These are phyloP conservation scores for Carcharodon carcharias DNA, from an alignment of 2,797 vertebrate genomes.

Conservation along the genomic window DNA sequence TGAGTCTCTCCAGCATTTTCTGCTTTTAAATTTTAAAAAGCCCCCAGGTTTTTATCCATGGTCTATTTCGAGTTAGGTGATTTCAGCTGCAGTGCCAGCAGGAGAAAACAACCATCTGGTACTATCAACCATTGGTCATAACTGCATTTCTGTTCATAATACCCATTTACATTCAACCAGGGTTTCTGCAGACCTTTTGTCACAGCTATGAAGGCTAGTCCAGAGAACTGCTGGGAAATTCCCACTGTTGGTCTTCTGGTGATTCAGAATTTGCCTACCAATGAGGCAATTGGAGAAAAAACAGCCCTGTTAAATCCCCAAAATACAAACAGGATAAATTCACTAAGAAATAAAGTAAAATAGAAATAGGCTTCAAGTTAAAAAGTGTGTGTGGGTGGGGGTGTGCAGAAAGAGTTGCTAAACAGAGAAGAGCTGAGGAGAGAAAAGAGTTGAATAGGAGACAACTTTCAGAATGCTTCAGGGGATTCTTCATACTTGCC, in stretches of 20 bases:
- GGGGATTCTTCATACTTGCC: not conserved
- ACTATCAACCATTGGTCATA: not conserved
- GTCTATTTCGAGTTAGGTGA: not conserved
- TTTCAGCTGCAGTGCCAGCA: not conserved
- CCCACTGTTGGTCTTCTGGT: not conserved
- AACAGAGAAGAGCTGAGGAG: not conserved
- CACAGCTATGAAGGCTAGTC: not conserved
- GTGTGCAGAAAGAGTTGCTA: constrained; percentile 40
- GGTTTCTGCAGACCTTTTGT: not conserved
- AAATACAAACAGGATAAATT: not conserved
- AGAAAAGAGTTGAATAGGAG: not conserved
- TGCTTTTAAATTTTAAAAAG: not conserved
- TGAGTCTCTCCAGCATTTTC: not conserved
- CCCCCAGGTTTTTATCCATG: not conserved
- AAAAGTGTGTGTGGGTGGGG: not conserved
- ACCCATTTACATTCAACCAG: not conserved
- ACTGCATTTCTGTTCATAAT: not conserved
- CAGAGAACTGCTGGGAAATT: not conserved
- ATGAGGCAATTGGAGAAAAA: not conserved
- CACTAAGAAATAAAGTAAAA: not conserved
- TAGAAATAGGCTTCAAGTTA: not conserved
- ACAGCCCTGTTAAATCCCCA: not conserved
- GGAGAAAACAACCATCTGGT: not conserved
- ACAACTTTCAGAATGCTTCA: not conserved
- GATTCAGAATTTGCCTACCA: not conserved